Conservation (phyloP, 2,888 invertebrate species). For the Agrotis segetum region DNA sequence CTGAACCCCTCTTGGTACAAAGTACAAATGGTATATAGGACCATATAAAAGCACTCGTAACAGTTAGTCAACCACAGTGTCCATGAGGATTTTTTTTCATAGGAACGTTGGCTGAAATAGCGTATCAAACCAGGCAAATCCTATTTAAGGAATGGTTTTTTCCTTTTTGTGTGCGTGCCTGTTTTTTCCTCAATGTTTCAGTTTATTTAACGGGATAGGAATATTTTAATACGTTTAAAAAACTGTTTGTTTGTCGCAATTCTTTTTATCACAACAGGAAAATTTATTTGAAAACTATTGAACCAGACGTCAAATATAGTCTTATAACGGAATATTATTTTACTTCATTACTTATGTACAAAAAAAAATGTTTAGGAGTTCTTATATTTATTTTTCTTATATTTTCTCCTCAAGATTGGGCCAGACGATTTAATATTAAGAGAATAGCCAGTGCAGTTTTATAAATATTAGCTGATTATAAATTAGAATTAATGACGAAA, state of each 20-base stretch:
- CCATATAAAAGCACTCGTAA: too few relatives aligned
- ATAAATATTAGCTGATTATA: too few relatives aligned
- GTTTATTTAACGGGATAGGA: slow-evolving; percentile 18
- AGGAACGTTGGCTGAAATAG: not conserved
- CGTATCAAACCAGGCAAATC: slow-evolving; percentile 20
- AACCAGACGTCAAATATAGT: not conserved
- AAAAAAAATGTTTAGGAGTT: too few relatives aligned
- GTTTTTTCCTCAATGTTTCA: slow-evolving; percentile 27
- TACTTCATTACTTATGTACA: not conserved
- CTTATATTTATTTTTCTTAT: too few relatives aligned
- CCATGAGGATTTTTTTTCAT: not conserved
- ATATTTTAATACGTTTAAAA: slow-evolving; percentile 2
- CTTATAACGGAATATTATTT: too few relatives aligned
- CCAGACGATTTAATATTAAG: too few relatives aligned
- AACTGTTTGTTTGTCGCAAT: not conserved
- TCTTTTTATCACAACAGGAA: slow-evolving; percentile 24
- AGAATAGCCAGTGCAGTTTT: too few relatives aligned
- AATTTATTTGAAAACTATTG: not conserved
- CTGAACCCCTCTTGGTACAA: too few relatives aligned
- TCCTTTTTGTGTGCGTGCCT: slow-evolving; percentile 9
- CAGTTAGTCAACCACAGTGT: not conserved
- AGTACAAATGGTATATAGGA: too few relatives aligned
- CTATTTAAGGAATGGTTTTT: slow-evolving; percentile 14
- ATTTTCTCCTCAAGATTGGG: too few relatives aligned
- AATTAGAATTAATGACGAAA: too few relatives aligned